phyloP scores from a whole-genome alignment of 1,140 invertebrate species.

The Dermatophagoides farinae region DNA sequence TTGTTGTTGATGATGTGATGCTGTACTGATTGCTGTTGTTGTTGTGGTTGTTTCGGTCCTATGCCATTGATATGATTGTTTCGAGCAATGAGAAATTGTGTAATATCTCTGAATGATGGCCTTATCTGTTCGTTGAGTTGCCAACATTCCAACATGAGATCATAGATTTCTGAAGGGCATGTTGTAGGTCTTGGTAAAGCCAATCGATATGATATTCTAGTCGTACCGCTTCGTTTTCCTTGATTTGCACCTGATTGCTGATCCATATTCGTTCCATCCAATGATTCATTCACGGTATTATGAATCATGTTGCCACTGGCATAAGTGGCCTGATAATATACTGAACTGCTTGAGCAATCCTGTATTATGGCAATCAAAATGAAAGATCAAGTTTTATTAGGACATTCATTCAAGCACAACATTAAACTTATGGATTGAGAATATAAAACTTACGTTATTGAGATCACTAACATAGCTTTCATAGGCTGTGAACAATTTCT shows the following conservation, averaged over 20 bases:
- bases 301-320: neutral
- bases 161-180: constrained; percentile 73
- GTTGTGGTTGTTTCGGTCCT: too few species aligned
- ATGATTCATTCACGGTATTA: neutral
- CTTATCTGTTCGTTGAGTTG: constrained; percentile 55
- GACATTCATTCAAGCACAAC: too few species aligned
- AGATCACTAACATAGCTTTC: neutral
- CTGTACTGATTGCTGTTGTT: too few species aligned
- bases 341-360: constrained; percentile 1
- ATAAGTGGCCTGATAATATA: constrained; percentile 2
- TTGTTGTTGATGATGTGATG: too few species aligned
- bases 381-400: neutral
- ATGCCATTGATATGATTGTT: neutral
- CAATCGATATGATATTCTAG: neutral
- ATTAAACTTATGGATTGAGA: neutral
- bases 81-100: constrained; percentile 49
- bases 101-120: constrained; percentile 74
- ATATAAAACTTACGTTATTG: neutral
- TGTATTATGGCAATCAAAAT: neutral
- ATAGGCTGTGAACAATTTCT: neutral
- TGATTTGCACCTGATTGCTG: neutral
- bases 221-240: neutral
- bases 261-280: neutral
- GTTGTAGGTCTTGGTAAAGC: constrained; percentile 21
- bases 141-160: constrained; percentile 85